These are phyloP conservation scores for Dasypus novemcinctus DNA, from an alignment of 2,113 vertebrate genomes.

Conservation along the genomic window DNA sequence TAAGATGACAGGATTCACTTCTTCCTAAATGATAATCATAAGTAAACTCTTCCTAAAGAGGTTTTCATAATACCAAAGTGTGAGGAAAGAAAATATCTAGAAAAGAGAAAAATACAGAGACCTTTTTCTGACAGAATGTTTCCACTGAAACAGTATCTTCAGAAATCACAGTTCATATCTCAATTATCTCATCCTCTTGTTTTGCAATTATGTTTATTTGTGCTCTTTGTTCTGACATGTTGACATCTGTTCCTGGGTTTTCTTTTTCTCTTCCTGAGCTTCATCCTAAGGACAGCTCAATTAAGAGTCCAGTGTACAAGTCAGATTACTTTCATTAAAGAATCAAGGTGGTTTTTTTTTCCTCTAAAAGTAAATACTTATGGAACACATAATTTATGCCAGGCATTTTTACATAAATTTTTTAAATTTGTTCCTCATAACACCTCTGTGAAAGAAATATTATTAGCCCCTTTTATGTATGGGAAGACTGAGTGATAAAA, in stretches of 20 bases:
- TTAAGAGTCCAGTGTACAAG: slow-evolving; percentile 61
- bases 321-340: slow-evolving; percentile 51
- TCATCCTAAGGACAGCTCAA: slow-evolving; percentile 67
- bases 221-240: slow-evolving; percentile 62
- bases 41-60: slow-evolving; percentile 39
- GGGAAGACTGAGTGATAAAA: slow-evolving; percentile 41
- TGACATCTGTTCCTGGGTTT: slow-evolving; percentile 69
- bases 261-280: slow-evolving; percentile 61
- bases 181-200: slow-evolving; percentile 44
- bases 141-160: slow-evolving; percentile 40
- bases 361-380: neutral
- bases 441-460: neutral
- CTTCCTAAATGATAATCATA: slow-evolving; percentile 20
- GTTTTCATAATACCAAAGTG: slow-evolving; percentile 23
- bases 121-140: slow-evolving; percentile 11
- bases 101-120: neutral
- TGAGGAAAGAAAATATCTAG: neutral
- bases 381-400: neutral
- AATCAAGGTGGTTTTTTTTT: neutral
- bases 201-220: slow-evolving; percentile 59
- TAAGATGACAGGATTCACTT: slow-evolving; percentile 13
- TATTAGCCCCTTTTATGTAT: slow-evolving; percentile 1
- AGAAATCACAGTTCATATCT: slow-evolving; percentile 49
- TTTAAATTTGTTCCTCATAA: neutral
- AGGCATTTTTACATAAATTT: neutral